These are phyloP conservation scores for Sesia bembeciformis DNA, from an alignment of 2,888 invertebrate species.

Conservation along the genomic window DNA sequence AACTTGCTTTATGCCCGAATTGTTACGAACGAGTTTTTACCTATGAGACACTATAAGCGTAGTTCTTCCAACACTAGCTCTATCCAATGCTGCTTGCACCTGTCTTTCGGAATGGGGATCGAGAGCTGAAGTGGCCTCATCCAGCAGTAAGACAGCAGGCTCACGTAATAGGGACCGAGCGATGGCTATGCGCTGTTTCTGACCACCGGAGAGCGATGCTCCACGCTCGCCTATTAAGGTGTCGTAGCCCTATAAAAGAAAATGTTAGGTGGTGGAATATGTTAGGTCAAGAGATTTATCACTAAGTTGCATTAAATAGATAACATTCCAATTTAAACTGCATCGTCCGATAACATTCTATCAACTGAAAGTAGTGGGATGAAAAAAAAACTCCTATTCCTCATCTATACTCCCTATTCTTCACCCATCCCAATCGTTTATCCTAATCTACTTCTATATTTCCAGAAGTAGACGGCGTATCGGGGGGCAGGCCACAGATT, in stretches of 20 bases:
- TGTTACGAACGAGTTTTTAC: conserved; percentile 10
- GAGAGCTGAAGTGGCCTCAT: conserved; percentile 90
- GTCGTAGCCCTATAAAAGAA: conserved; percentile 76
- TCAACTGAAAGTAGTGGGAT: too few relatives aligned
- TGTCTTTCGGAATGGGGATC: conserved; percentile 86
- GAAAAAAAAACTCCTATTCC: too few relatives aligned
- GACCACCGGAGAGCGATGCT: conserved; percentile 86
- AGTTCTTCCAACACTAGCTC: conserved; percentile 81
- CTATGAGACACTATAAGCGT: conserved; percentile 83
- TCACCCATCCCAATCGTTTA: too few relatives aligned
- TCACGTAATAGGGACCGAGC: conserved; percentile 85
- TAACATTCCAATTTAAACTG: too few relatives aligned
- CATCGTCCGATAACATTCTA: too few relatives aligned
- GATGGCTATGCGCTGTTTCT: conserved; percentile 89
- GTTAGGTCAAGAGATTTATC: too few relatives aligned
- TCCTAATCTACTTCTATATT: too few relatives aligned
- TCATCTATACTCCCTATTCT: too few relatives aligned
- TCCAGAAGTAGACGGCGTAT: too few relatives aligned
- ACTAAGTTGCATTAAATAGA: too few relatives aligned
- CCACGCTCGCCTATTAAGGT: conserved; percentile 88
- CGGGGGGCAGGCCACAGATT: too few relatives aligned
- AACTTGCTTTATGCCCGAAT: neutral
- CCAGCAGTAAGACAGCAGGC: conserved; percentile 82
- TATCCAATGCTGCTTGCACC: conserved; percentile 85
- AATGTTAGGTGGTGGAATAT: too few relatives aligned